These are phyloP conservation scores for Bujurquina vittata DNA, from an alignment of 2,113 vertebrate species.

Conservation along the genomic window DNA sequence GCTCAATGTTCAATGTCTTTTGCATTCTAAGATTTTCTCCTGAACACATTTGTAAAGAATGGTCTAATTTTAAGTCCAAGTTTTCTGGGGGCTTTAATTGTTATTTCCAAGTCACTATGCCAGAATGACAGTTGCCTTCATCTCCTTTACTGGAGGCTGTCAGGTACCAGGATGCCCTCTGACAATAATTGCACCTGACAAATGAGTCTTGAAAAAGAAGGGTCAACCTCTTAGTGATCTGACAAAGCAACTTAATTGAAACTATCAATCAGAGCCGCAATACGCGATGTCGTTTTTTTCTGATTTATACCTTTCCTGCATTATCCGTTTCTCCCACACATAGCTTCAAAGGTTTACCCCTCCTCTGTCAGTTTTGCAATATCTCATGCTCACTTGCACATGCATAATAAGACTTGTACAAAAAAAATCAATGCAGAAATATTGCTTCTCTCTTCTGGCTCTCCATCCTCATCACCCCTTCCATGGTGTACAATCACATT, in stretches of 20 bases:
- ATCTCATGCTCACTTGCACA: slow-evolving; percentile 51
- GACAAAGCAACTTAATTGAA: slow-evolving; percentile 76
- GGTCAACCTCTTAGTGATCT: slow-evolving; percentile 68
- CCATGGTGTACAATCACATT: slow-evolving; percentile 30
- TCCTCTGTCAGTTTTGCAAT: slow-evolving; percentile 30
- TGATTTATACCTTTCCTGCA: slow-evolving; percentile 45
- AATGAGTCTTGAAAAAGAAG: slow-evolving; percentile 71
- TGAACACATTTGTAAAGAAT: background rate
- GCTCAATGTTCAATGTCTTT: background rate
- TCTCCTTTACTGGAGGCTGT: slow-evolving; percentile 42
- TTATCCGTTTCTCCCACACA: slow-evolving; percentile 43
- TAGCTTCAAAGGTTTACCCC: slow-evolving; percentile 36
- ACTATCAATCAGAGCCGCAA: slow-evolving; percentile 73
- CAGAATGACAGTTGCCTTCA: slow-evolving; percentile 34
- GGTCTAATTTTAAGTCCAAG: background rate
- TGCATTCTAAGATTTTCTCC: background rate
- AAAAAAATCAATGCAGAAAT: slow-evolving; percentile 42
- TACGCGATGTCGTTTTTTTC: slow-evolving; percentile 37
- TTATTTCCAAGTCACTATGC: slow-evolving; percentile 15
- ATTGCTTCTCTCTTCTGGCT: slow-evolving; percentile 32
- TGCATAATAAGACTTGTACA: slow-evolving; percentile 34
- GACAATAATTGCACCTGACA: slow-evolving; percentile 70
- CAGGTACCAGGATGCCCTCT: slow-evolving; percentile 51
- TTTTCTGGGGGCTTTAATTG: slow-evolving; percentile 25
- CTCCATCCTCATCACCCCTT: slow-evolving; percentile 46